These are phyloP conservation scores for Dryococelus australis DNA, from an alignment of 2,888 invertebrate genomes.

Conservation along the genomic window DNA sequence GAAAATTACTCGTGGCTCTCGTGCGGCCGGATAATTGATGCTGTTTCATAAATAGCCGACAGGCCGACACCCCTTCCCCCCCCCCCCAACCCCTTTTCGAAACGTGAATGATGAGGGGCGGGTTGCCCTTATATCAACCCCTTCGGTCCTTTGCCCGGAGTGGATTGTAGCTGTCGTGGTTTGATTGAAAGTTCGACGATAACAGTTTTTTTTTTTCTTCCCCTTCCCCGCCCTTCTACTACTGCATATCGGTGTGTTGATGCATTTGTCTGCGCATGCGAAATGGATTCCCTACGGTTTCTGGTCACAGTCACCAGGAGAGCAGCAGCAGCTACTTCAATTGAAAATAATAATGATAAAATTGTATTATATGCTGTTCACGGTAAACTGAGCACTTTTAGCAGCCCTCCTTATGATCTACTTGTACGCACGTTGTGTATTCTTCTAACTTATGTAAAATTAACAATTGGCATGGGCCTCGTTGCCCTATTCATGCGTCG, in stretches of 20 bases:
- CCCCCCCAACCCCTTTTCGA: not conserved
- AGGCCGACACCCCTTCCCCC: not conserved
- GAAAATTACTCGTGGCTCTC: not conserved
- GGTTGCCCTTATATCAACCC: not conserved
- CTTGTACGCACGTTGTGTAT: too few species aligned
- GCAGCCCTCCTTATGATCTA: too few species aligned
- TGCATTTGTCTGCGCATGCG: not conserved
- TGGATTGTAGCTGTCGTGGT: not conserved
- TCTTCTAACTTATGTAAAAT: too few species aligned
- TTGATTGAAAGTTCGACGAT: not conserved
- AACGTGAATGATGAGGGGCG: not conserved
- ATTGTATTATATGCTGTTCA: too few species aligned
- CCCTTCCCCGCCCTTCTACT: not conserved
- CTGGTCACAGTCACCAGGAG: too few species aligned
- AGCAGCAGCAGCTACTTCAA: too few species aligned
- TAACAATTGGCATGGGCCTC: too few species aligned
- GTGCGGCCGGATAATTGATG: not conserved
- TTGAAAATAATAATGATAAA: too few species aligned
- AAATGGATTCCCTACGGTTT: not conserved
- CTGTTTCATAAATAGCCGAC: slow-evolving; percentile 11
- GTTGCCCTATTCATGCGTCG: too few species aligned
- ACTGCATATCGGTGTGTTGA: not conserved
- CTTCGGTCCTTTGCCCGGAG: not conserved
- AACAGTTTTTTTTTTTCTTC: not conserved
- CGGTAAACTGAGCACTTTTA: too few species aligned